Evolutionary conservation across 2,888 invertebrate genomes (phyloP).

Genomic region (Argynnis bischoffii): DNA sequence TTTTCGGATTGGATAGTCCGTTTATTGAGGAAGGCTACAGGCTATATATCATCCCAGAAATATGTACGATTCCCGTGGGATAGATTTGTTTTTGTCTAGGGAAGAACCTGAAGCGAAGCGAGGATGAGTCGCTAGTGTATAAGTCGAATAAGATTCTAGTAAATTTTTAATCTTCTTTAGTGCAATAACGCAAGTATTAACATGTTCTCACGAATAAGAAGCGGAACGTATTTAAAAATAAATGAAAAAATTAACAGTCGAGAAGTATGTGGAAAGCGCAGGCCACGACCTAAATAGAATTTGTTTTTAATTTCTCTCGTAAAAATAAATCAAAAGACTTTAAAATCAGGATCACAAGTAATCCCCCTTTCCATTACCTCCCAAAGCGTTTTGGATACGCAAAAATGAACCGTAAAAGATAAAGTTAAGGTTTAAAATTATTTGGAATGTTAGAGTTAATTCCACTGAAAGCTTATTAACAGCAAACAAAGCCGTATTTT

Average conservation of each 20-base stretch:
- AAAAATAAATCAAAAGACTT: slow-evolving; percentile 70
- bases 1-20: no score
- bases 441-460: slow-evolving; percentile 31
- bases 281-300: slow-evolving; percentile 51
- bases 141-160: not conserved
- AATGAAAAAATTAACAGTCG: not conserved
- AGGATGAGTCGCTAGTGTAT: no score
- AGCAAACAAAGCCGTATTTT: slow-evolving; percentile 53
- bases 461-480: slow-evolving; percentile 45
- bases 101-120: no score
- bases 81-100: no score
- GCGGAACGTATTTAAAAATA: slow-evolving; percentile 4
- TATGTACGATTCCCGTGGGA: no score
- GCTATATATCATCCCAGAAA: no score
- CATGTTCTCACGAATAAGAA: slow-evolving; percentile 7
- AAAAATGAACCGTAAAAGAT: slow-evolving; percentile 52
- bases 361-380: slow-evolving; percentile 58
- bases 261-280: slow-evolving; percentile 35
- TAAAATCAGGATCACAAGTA: slow-evolving; percentile 62
- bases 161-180: not conserved
- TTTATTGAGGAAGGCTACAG: no score
- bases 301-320: slow-evolving; percentile 56
- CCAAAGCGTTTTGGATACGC: slow-evolving; percentile 37
- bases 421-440: slow-evolving; percentile 49
- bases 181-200: not conserved